Conservation (phyloP, 2,113 vertebrate genomes). For the Platysternon megacephalum region DNA sequence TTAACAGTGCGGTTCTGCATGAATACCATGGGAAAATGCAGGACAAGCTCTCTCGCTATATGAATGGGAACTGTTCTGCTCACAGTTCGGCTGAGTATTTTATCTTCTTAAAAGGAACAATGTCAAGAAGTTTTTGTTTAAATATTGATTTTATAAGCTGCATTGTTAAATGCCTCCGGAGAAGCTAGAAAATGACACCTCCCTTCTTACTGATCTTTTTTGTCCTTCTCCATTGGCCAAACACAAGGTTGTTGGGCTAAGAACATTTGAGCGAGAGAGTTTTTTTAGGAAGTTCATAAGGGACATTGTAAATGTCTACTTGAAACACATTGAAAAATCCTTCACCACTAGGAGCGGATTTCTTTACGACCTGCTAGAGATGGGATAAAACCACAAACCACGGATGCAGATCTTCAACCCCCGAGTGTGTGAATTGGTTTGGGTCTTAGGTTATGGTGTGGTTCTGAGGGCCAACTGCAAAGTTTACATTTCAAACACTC, state of each 20-base stretch:
- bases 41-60: neutral
- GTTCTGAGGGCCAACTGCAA: neutral
- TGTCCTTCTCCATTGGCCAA: neutral
- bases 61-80: neutral
- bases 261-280: neutral
- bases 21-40: neutral
- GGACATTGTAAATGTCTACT: neutral
- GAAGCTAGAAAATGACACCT: neutral
- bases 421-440: neutral
- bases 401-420: neutral
- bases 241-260: neutral
- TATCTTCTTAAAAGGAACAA: constrained; percentile 4
- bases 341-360: neutral
- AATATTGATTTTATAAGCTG: constrained; percentile 25
- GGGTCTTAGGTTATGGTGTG: neutral
- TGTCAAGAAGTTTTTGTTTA: constrained; percentile 20
- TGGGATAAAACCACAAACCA: neutral
- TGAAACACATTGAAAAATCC: neutral
- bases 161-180: neutral
- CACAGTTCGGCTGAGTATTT: neutral
- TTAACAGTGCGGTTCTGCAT: constrained; percentile 5
- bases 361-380: neutral
- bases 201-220: neutral
- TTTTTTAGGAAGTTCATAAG: neutral
- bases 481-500: neutral